phyloP scores from a whole-genome alignment of 2,888 invertebrate species.

The Leucophenga maculata region DNA sequence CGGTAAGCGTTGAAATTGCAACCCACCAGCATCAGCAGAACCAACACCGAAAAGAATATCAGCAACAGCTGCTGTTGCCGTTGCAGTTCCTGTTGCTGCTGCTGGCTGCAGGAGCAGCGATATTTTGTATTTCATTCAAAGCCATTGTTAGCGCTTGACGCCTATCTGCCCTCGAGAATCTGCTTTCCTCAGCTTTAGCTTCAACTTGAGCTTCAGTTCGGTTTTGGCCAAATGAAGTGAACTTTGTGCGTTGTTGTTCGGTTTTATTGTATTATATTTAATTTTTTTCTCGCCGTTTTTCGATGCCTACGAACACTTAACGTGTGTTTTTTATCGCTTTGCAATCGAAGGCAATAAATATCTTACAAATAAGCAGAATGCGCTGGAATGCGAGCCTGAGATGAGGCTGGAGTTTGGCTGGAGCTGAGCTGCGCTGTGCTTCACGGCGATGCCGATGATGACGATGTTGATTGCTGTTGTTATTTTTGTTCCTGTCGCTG shows the following conservation, averaged over 20 bases:
- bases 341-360: conserved; percentile 73
- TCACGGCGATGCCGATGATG: conserved; percentile 14
- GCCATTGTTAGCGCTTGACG: conserved; percentile 59
- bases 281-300: conserved; percentile 34
- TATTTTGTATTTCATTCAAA: conserved; percentile 27
- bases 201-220: conserved; percentile 36
- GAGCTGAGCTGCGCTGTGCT: neutral
- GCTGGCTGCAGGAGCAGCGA: conserved; percentile 21
- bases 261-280: conserved; percentile 22
- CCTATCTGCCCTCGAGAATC: conserved; percentile 38
- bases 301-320: conserved; percentile 62
- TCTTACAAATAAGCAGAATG: conserved; percentile 73
- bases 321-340: conserved; percentile 71
- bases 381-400: conserved; percentile 64
- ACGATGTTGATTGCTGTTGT: conserved; percentile 15
- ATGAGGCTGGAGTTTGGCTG: neutral
- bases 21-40: conserved; percentile 45
- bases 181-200: conserved; percentile 25
- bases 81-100: conserved; percentile 40
- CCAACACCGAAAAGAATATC: conserved; percentile 34
- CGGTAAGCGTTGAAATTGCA: conserved; percentile 28
- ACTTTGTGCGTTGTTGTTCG: conserved; percentile 26
- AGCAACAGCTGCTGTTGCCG: conserved; percentile 44
- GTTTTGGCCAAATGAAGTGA: conserved; percentile 29
- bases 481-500: neutral